A percentile compares a stretch with the other conserved stretches of the same genome.
Conservation (phyloP, 2,113 vertebrate species). For the Hymenochirus boettgeri region DNA sequence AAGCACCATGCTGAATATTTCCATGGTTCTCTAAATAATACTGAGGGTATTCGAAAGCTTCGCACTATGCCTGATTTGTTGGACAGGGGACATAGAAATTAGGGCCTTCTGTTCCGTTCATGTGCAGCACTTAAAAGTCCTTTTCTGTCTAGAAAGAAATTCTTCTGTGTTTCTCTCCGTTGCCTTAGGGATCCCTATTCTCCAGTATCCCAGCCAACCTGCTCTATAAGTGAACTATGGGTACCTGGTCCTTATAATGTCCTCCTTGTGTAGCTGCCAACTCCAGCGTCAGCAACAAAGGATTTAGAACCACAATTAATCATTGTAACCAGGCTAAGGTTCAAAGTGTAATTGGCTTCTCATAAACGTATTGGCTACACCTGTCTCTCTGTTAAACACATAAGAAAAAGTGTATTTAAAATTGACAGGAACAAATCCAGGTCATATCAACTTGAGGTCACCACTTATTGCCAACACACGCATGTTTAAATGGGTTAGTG, state of each 20-base stretch:
- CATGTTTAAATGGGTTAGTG: too few relatives aligned
- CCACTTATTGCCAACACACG: too few relatives aligned
- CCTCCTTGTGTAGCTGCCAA: constrained; percentile 66
- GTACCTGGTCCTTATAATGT: constrained; percentile 73
- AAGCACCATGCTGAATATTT: constrained; percentile 74
- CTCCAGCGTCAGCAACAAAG: constrained; percentile 75
- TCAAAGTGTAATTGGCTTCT: constrained; percentile 69
- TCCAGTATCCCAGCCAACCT: too few relatives aligned
- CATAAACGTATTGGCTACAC: constrained; percentile 64
- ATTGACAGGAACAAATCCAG: constrained; percentile 20
- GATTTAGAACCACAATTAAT: too few relatives aligned
- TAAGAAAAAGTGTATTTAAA: constrained; percentile 23
- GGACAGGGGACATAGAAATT: constrained; percentile 85
- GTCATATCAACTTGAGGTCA: too few relatives aligned
- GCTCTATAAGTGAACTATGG: constrained; percentile 15
- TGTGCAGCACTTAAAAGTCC: constrained; percentile 61
- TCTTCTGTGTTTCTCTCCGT: too few relatives aligned
- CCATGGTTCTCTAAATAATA: constrained; percentile 90
- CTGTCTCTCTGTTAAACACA: constrained; percentile 32
- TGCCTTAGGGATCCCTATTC: too few relatives aligned
- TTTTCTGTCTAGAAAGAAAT: constrained; percentile 27
- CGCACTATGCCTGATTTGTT: constrained; percentile 84
- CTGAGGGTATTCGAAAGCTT: constrained; percentile 85
- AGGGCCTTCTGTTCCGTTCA: constrained; percentile 94
- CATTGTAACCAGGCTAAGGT: constrained; percentile 68